Evolutionary conservation across 2,113 vertebrate species (phyloP).

Genomic region (Circaetus gallicus): DNA sequence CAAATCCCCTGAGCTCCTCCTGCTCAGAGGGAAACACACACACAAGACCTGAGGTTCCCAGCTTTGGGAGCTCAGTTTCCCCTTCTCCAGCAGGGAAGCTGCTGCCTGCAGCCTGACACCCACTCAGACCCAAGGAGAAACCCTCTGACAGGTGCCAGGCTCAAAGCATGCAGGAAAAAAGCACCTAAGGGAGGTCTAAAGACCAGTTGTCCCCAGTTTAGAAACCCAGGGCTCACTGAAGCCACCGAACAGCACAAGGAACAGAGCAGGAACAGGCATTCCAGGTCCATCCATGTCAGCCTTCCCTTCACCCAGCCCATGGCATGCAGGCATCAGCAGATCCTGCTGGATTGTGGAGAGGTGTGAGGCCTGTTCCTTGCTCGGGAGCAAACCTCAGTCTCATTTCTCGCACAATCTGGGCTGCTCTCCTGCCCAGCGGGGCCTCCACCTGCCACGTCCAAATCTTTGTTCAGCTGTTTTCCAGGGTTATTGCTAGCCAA

Average conservation of each 20-base stretch:
- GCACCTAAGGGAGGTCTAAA: too few relatives aligned
- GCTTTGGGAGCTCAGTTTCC: not conserved
- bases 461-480: not conserved
- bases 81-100: not conserved
- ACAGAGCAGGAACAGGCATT: not conserved
- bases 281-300: not conserved
- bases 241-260: not conserved
- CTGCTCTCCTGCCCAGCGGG: not conserved
- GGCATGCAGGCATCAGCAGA: not conserved
- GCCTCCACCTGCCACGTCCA: not conserved
- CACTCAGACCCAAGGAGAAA: not conserved
- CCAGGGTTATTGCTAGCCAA: not conserved
- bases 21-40: not conserved
- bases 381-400: fast-evolving
- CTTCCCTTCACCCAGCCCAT: fast-evolving
- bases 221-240: not conserved
- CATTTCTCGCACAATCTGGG: not conserved
- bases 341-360: not conserved
- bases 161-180: fast-evolving
- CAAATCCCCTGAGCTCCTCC: not conserved
- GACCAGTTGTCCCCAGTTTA: not conserved
- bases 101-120: fast-evolving
- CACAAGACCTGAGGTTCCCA: not conserved
- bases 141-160: too few relatives aligned
- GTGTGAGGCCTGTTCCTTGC: fast-evolving